phyloP scores from a whole-genome alignment of 2,888 invertebrate genomes.

The Eubasilissa splendida region DNA sequence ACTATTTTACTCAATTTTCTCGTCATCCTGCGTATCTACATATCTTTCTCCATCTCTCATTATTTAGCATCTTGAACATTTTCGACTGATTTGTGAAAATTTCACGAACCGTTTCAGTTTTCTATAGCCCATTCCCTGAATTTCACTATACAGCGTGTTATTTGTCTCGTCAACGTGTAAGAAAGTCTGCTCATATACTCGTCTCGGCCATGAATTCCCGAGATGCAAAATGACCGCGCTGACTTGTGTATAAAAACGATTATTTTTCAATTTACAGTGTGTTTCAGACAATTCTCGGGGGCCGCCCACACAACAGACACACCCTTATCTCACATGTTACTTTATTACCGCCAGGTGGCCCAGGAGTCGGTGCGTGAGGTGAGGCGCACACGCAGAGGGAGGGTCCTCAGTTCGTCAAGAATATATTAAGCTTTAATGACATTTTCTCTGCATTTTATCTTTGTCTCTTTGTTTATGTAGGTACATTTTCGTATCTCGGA shows the following conservation, averaged over 20 bases:
- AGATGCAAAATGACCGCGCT: not conserved
- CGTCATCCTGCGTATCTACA: too few species aligned
- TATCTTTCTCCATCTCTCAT: too few species aligned
- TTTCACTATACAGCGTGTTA: too few species aligned
- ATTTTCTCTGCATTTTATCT: constrained; percentile 17
- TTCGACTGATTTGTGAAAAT: too few species aligned
- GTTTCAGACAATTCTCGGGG: constrained; percentile 11
- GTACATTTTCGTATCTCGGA: constrained; percentile 28
- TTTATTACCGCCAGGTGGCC: constrained; percentile 10
- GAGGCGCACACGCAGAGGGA: constrained; percentile 7
- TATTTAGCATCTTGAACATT: too few species aligned
- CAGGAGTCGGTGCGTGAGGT: not conserved
- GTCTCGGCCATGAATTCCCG: not conserved
- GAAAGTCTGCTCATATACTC: too few species aligned
- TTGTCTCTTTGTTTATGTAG: constrained; percentile 29
- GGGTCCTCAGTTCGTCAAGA: constrained; percentile 24
- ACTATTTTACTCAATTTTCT: too few species aligned
- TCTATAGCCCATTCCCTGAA: too few species aligned
- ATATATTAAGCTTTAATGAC: constrained; percentile 34
- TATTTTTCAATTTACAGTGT: constrained; percentile 8
- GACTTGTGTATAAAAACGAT: not conserved
- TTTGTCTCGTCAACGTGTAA: too few species aligned
- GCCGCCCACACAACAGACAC: constrained; percentile 11
- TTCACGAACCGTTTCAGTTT: too few species aligned
- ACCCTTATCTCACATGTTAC: constrained; percentile 6